Conservation (phyloP, 2,113 vertebrate species). For the Hipposideros armiger region DNA sequence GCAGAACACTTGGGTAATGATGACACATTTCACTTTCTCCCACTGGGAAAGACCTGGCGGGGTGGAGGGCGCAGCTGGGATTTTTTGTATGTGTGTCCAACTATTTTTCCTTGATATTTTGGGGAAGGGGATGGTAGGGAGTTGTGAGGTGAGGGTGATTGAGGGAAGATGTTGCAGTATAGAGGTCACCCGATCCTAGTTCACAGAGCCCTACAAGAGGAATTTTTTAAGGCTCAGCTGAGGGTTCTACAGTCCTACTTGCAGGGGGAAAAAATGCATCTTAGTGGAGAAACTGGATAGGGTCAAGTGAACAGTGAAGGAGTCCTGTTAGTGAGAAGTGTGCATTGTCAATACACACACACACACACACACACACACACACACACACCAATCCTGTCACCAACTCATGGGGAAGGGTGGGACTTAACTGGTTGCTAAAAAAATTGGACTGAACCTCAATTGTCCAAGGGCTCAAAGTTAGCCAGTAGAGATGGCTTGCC, state of each 20-base stretch:
- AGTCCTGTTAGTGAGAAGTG: not conserved
- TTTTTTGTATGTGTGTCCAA: not conserved
- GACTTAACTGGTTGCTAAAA: not conserved
- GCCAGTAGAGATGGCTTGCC: not conserved
- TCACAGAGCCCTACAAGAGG: not conserved
- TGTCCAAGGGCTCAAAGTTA: conserved; percentile 57
- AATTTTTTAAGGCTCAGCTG: not conserved
- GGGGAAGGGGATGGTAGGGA: not conserved
- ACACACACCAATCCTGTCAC: not conserved
- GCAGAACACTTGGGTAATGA: not conserved
- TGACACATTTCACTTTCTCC: conserved; percentile 5
- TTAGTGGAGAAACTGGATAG: not conserved
- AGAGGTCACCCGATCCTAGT: not conserved
- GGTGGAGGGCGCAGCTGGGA: not conserved
- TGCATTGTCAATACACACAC: fast-evolving
- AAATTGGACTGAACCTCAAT: not conserved
- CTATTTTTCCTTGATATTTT: not conserved
- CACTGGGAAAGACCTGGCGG: not conserved
- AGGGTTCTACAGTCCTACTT: not conserved
- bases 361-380: not conserved
- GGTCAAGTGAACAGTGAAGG: not conserved
- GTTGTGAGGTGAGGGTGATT: not conserved
- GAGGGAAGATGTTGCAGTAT: not conserved
- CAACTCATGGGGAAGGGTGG: not conserved
- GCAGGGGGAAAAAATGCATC: not conserved